Conservation (phyloP, 2,888 invertebrate genomes). For the Choreutis nemorana region DNA sequence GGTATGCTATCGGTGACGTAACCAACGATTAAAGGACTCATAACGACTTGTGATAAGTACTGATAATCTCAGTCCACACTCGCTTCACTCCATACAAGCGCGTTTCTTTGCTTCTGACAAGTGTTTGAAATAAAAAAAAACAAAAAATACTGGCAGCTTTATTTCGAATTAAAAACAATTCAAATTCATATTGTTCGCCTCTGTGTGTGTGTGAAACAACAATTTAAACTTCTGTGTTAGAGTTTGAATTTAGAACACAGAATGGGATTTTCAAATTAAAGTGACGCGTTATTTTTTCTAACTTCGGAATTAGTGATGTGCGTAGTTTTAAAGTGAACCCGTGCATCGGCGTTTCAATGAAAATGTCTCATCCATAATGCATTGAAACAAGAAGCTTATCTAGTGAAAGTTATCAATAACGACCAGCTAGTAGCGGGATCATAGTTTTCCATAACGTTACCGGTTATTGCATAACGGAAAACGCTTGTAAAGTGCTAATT, state of each 20-base stretch:
- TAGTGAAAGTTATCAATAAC: constrained; percentile 19
- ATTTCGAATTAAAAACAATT: constrained; percentile 5
- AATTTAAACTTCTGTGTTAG: too few relatives aligned
- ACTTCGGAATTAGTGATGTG: too few relatives aligned
- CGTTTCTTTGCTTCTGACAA: constrained; percentile 34
- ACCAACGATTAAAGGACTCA: constrained; percentile 46
- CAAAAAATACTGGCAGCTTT: background rate
- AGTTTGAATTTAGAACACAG: too few relatives aligned
- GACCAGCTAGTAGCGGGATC: constrained; percentile 16
- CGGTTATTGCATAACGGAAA: constrained; percentile 3
- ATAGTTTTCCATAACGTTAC: constrained; percentile 2
- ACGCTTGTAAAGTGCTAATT: constrained; percentile 32
- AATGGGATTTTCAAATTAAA: too few relatives aligned
- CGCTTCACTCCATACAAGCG: constrained; percentile 34
- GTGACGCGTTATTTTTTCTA: too few relatives aligned
- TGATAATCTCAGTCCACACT: constrained; percentile 61
- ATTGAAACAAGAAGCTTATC: too few relatives aligned
- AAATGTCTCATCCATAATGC: too few relatives aligned
- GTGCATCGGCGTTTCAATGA: too few relatives aligned
- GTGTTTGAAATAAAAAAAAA: constrained; percentile 12
- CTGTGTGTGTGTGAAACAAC: too few relatives aligned
- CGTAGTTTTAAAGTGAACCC: too few relatives aligned
- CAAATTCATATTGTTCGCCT: constrained; percentile 4
- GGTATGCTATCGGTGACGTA: constrained; percentile 45
- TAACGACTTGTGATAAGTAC: constrained; percentile 51